Conservation (phyloP, 2,113 vertebrate species). For the Bos indicus region DNA sequence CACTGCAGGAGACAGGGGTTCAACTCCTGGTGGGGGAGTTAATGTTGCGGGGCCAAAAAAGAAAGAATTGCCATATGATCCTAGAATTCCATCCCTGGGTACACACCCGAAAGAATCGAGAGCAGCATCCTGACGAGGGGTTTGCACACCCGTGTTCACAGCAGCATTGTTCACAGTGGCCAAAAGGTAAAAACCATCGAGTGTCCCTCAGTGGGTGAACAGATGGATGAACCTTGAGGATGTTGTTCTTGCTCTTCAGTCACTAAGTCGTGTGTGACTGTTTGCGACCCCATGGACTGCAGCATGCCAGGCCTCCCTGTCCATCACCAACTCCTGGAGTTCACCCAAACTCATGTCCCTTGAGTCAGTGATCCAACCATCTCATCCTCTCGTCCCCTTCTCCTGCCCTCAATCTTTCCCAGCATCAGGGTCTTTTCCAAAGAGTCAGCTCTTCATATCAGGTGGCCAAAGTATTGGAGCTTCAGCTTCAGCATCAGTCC, state of each 20-base stretch:
- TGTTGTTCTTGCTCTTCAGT: background rate
- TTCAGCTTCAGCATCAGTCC: background rate
- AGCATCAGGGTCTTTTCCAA: background rate
- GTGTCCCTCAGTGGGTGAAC: background rate
- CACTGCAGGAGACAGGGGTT: background rate
- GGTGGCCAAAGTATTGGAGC: background rate
- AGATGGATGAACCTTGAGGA: background rate
- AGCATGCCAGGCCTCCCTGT: background rate
- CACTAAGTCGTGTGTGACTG: accelerated
- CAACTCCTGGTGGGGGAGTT: background rate
- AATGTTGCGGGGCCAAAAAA: background rate
- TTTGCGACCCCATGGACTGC: background rate
- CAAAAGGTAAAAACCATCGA: too few species aligned
- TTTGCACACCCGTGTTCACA: accelerated
- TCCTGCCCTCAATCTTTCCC: background rate
- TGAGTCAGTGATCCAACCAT: background rate
- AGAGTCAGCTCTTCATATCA: background rate
- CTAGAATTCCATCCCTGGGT: accelerated
- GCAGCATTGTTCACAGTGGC: background rate
- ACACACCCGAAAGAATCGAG: accelerated
- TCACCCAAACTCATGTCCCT: background rate
- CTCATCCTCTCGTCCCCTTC: background rate
- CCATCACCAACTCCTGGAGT: background rate
- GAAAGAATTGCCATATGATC: background rate
- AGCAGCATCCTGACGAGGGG: too few species aligned